Conservation (phyloP, 53 echinoderm and acorn worm genomes). For the Crossaster papposus region DNA sequence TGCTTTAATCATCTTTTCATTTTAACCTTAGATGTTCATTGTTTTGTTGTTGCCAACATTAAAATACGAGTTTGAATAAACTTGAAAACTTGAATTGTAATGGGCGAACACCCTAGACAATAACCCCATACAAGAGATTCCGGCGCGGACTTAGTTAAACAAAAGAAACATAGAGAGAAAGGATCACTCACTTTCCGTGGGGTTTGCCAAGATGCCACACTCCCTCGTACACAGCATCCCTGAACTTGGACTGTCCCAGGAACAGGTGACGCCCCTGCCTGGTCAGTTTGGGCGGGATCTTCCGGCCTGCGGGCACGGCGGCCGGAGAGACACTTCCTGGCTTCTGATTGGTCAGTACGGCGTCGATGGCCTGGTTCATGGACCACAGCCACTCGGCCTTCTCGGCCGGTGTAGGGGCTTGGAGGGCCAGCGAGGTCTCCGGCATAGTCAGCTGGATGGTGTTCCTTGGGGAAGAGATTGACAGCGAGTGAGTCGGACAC, state of each 20-base stretch:
- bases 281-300: constrained; percentile 87
- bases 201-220: constrained; percentile 91
- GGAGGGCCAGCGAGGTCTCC: constrained; percentile 71
- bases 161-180: neutral
- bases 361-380: constrained; percentile 92
- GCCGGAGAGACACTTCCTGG: constrained; percentile 43
- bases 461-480: constrained; percentile 65
- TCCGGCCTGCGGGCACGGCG: constrained; percentile 40
- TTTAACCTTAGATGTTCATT: too few relatives aligned
- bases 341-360: constrained; percentile 76
- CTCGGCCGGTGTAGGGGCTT: constrained; percentile 73
- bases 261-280: constrained; percentile 83
- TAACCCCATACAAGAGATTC: too few relatives aligned
- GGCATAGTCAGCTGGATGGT: constrained; percentile 87
- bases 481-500: neutral
- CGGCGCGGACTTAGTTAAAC: neutral
- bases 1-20: too few relatives aligned
- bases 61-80: too few relatives aligned
- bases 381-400: constrained; percentile 97
- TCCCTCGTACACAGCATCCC: constrained; percentile 88
- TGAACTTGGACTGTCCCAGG: constrained; percentile 69
- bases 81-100: too few relatives aligned
- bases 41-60: too few relatives aligned
- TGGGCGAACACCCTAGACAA: too few relatives aligned
- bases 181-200: constrained; percentile 81